These are phyloP conservation scores for Agapetus fuscipes DNA, from an alignment of 2,888 invertebrate species.

Conservation along the genomic window DNA sequence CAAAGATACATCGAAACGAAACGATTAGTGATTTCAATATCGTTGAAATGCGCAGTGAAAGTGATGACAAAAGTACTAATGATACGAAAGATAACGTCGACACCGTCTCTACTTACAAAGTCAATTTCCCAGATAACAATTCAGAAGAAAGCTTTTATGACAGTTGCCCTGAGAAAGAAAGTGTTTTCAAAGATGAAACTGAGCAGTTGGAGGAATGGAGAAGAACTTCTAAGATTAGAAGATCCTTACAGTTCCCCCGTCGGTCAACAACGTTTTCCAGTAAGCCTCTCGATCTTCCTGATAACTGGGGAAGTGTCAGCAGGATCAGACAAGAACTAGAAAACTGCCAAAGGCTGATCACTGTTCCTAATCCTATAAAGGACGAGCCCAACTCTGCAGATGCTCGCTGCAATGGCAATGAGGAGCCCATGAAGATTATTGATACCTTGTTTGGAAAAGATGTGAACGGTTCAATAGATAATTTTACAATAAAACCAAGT, in stretches of 20 bases:
- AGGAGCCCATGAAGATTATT: slow-evolving; percentile 1
- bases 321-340: slow-evolving; percentile 46
- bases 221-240: slow-evolving; percentile 52
- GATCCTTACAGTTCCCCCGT: slow-evolving; percentile 55
- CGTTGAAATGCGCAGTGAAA: slow-evolving; percentile 13
- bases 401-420: background rate
- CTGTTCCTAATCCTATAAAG: background rate
- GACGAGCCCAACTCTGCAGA: background rate
- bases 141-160: slow-evolving; percentile 20
- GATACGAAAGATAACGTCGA: slow-evolving; percentile 1
- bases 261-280: slow-evolving; percentile 17
- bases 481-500: slow-evolving; percentile 21
- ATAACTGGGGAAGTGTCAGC: slow-evolving; percentile 42
- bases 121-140: slow-evolving; percentile 14
- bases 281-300: slow-evolving; percentile 31
- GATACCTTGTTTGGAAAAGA: slow-evolving; percentile 3
- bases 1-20: slow-evolving; percentile 2
- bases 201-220: slow-evolving; percentile 44
- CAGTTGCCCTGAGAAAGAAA: slow-evolving; percentile 21
- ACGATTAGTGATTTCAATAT: slow-evolving; percentile 7
- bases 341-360: slow-evolving; percentile 34
- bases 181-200: slow-evolving; percentile 20
- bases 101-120: slow-evolving; percentile 10
- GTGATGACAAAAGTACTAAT: slow-evolving; percentile 13
- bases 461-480: slow-evolving; percentile 6